Percentiles rank a stretch among this genome's conserved stretches.
These are phyloP conservation scores for Phylloscopus whistleri DNA, from an alignment of 2,113 vertebrate species.

Conservation along the genomic window DNA sequence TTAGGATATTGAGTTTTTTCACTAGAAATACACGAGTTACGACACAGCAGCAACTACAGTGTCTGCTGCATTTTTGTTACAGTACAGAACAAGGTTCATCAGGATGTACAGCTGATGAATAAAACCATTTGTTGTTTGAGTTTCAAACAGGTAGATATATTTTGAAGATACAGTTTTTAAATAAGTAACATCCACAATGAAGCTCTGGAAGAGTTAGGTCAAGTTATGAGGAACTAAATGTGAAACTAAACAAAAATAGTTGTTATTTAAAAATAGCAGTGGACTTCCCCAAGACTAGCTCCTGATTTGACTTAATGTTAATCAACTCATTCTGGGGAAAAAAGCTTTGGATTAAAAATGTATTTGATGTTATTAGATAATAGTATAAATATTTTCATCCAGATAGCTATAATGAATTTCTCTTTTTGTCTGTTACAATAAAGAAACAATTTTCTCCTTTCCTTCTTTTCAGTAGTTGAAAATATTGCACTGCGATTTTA, in stretches of 20 bases:
- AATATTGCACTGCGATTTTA: neutral
- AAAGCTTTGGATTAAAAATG: neutral
- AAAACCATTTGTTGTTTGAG: neutral
- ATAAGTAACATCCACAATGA: neutral
- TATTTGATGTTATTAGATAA: neutral
- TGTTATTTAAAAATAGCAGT: neutral
- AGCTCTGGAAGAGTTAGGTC: neutral
- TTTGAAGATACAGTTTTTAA: neutral
- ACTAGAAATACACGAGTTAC: neutral
- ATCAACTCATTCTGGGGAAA: neutral
- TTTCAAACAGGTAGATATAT: neutral
- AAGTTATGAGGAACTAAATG: neutral
- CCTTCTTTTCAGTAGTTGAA: neutral
- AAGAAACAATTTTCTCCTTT: neutral
- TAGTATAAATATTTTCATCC: neutral
- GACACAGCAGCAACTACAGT: neutral
- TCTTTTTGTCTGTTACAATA: neutral
- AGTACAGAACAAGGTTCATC: neutral
- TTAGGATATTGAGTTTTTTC: neutral
- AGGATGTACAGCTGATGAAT: neutral
- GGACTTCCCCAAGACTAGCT: neutral
- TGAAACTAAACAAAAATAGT: neutral
- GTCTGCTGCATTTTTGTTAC: neutral
- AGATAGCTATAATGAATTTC: neutral
- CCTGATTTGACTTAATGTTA: neutral